Percentiles rank a stretch among this genome's conserved stretches.
Conservation (phyloP, 2,113 vertebrate species). For the Syngnathus scovelli region DNA sequence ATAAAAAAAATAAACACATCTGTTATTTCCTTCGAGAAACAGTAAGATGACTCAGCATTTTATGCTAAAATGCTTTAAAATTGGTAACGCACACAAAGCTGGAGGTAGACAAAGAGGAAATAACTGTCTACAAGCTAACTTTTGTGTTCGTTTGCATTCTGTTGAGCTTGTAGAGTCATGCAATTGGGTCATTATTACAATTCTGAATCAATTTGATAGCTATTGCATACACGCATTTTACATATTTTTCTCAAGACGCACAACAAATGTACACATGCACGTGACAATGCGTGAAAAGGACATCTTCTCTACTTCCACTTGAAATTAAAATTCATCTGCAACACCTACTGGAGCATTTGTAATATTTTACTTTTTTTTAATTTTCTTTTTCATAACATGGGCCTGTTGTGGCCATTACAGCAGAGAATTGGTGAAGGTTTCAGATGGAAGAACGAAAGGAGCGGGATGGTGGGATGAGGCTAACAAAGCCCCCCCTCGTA, state of each 20-base stretch:
- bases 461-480: slow-evolving; percentile 15
- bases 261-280: slow-evolving; percentile 53
- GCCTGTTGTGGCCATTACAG: slow-evolving; percentile 2
- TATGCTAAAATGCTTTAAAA: background rate
- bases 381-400: background rate
- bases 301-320: slow-evolving; percentile 29
- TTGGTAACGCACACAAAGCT: background rate
- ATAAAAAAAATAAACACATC: background rate
- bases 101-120: background rate
- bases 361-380: background rate
- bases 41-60: background rate
- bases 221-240: background rate
- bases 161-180: background rate
- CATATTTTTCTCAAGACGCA: slow-evolving; percentile 19
- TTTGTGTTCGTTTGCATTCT: background rate
- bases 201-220: background rate
- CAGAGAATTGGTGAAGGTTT: slow-evolving; percentile 2
- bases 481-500: slow-evolving; percentile 97
- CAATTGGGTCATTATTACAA: background rate
- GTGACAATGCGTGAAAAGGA: slow-evolving; percentile 27
- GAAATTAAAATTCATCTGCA: slow-evolving; percentile 30
- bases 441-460: slow-evolving; percentile 9
- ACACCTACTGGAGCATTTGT: slow-evolving; percentile 14
- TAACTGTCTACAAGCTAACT: background rate
- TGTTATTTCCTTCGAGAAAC: background rate